Conservation (phyloP, 2,113 vertebrate species). For the Saguinus imperator region DNA sequence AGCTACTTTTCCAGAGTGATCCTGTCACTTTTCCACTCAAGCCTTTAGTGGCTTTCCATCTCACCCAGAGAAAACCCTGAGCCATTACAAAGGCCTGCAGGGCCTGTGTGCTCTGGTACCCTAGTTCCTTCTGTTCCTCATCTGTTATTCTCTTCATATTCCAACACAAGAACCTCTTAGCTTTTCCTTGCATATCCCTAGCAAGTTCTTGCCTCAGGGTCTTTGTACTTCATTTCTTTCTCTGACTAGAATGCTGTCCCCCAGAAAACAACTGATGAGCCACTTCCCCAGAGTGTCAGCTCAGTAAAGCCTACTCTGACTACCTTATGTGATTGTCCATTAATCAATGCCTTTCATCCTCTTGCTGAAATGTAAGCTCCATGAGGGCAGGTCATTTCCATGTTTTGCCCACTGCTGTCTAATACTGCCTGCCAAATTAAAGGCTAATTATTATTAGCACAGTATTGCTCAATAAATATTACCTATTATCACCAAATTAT, state of each 20-base stretch:
- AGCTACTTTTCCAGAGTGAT: neutral
- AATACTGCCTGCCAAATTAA: neutral
- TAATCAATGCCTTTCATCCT: neutral
- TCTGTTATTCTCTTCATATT: neutral
- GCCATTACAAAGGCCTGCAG: neutral
- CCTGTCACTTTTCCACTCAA: neutral
- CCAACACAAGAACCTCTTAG: neutral
- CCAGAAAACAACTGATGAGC: neutral
- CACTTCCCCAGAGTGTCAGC: neutral
- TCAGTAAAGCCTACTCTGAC: neutral
- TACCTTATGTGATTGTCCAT: neutral
- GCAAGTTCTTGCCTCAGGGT: neutral
- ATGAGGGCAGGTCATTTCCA: neutral
- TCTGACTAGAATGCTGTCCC: neutral
- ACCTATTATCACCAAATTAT: constrained; percentile 14
- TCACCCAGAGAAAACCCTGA: neutral
- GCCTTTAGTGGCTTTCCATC: neutral
- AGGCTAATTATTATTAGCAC: neutral
- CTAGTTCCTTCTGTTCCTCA: neutral
- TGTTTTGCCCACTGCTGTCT: neutral
- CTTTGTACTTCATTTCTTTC: neutral
- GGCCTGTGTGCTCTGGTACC: neutral
- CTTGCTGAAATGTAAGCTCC: neutral
- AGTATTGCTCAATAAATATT: neutral
- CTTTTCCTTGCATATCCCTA: neutral